Conservation (phyloP, 2,113 vertebrate genomes). For the Gulo gulo region DNA sequence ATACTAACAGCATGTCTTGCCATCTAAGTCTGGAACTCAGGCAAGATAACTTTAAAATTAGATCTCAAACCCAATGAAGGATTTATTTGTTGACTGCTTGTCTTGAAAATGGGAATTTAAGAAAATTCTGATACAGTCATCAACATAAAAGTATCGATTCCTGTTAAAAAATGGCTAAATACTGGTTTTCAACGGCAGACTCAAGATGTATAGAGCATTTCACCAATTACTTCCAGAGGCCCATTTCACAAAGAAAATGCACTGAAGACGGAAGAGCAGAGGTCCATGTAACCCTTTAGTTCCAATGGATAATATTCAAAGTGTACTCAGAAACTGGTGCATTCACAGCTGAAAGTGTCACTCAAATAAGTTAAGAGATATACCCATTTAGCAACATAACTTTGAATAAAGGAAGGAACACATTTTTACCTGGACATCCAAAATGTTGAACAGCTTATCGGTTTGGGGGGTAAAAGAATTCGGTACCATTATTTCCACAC, state of each 20-base stretch:
- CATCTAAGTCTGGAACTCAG: slow-evolving; percentile 4
- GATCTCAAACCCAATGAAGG: not conserved
- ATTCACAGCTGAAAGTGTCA: not conserved
- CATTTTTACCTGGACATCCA: slow-evolving; percentile 90
- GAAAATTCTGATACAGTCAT: not conserved
- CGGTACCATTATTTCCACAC: slow-evolving; percentile 88
- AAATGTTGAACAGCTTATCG: slow-evolving; percentile 87
- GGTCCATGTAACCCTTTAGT: not conserved
- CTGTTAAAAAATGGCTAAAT: not conserved
- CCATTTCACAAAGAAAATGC: not conserved
- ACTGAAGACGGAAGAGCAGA: not conserved
- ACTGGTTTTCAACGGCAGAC: not conserved
- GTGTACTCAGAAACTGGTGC: not conserved
- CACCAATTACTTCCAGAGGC: not conserved
- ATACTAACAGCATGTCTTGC: not conserved
- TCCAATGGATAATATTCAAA: not conserved
- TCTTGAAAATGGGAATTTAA: not conserved
- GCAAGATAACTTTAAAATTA: not conserved
- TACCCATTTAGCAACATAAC: not conserved
- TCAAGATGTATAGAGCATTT: not conserved
- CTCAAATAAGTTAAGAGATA: not conserved
- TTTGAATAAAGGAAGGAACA: not conserved
- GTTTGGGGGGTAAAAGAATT: slow-evolving; percentile 86
- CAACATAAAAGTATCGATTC: not conserved
- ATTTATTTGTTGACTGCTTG: not conserved